Conservation (phyloP, 2,888 invertebrate genomes). For the Epinotia nisella region DNA sequence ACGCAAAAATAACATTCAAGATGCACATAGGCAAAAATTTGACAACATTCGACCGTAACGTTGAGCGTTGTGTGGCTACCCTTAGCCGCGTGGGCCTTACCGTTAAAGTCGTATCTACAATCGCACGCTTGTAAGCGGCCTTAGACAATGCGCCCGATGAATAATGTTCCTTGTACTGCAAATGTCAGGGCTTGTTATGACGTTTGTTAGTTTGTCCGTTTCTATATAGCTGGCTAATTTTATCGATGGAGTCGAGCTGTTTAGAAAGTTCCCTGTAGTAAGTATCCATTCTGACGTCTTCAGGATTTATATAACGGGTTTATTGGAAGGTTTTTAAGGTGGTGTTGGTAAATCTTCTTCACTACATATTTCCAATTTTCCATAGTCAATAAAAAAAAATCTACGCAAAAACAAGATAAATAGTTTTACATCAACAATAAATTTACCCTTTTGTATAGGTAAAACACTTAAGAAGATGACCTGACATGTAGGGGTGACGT, state of each 20-base stretch:
- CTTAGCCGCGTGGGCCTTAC: constrained; percentile 56
- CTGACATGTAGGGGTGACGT: too few species aligned
- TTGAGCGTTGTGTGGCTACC: constrained; percentile 67
- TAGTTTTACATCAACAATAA: too few species aligned
- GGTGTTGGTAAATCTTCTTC: not conserved
- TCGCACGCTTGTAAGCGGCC: constrained; percentile 70
- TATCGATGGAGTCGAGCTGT: constrained; percentile 32
- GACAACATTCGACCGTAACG: not conserved
- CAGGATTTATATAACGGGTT: constrained; percentile 30
- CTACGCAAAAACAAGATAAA: too few species aligned
- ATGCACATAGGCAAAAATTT: not conserved
- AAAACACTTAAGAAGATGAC: too few species aligned
- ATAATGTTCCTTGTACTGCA: constrained; percentile 69
- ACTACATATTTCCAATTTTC: not conserved
- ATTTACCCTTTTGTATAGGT: too few species aligned
- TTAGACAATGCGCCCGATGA: constrained; percentile 74
- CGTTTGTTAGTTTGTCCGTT: constrained; percentile 49
- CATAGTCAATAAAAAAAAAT: too few species aligned
- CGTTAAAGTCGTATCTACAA: constrained; percentile 80
- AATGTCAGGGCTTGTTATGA: constrained; percentile 73
- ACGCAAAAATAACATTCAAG: too few species aligned
- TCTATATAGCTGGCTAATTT: constrained; percentile 42
- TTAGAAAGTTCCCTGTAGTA: constrained; percentile 29
- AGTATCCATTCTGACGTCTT: constrained; percentile 33
- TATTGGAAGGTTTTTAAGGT: constrained; percentile 4